Conservation (phyloP, 2,113 vertebrate species). For the Macheiramphus alcinus region DNA sequence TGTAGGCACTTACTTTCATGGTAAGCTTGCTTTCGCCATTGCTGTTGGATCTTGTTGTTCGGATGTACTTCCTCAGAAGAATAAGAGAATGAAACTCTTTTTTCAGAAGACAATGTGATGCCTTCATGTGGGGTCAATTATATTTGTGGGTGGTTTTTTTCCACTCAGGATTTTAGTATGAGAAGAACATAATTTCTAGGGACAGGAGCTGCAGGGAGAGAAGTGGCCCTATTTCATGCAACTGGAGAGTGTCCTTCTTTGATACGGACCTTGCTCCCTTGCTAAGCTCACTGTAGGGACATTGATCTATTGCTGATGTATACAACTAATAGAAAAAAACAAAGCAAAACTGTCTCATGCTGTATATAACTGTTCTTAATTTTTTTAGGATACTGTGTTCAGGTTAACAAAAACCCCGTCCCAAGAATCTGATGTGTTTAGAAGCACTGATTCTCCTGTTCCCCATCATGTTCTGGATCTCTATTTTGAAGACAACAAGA, state of each 20-base stretch:
- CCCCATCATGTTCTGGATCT: slow-evolving; percentile 57
- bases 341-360: background rate
- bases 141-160: background rate
- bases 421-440: slow-evolving; percentile 60
- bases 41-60: background rate
- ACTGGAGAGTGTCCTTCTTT: background rate
- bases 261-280: background rate
- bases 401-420: slow-evolving; percentile 71
- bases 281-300: background rate
- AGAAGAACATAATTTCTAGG: background rate
- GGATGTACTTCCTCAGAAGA: background rate
- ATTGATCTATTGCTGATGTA: background rate
- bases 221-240: background rate
- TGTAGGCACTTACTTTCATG: background rate
- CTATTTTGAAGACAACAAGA: slow-evolving; percentile 70
- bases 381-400: slow-evolving; percentile 73
- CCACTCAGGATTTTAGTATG: background rate
- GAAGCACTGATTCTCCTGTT: slow-evolving; percentile 60
- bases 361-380: background rate
- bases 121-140: background rate
- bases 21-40: background rate
- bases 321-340: background rate
- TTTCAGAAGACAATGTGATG: background rate
- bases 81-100: background rate
- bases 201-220: background rate